Conservation (phyloP, 2,113 vertebrate species). For the Petromus typicus region DNA sequence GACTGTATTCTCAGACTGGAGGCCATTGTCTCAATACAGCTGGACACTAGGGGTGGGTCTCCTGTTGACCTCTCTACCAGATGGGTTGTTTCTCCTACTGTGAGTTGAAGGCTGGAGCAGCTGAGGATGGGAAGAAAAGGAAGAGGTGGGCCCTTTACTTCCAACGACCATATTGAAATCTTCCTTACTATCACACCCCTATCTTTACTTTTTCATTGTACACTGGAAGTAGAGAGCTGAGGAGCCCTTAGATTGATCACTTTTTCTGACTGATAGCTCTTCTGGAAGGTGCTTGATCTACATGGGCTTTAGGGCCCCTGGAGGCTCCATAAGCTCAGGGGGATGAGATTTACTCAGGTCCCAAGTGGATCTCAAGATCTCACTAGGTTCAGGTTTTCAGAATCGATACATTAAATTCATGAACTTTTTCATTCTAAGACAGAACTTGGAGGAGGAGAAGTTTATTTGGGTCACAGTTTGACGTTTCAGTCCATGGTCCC, state of each 20-base stretch:
- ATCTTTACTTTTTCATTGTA: background rate
- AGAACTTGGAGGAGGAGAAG: background rate
- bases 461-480: background rate
- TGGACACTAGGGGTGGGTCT: background rate
- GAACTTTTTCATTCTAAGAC: background rate
- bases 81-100: background rate
- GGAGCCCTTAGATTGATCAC: background rate
- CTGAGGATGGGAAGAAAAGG: background rate
- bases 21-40: fast-evolving
- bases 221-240: background rate
- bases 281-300: background rate
- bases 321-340: background rate
- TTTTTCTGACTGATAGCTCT: background rate
- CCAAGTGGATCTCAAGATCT: background rate
- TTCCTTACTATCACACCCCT: background rate
- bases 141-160: background rate
- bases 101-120: background rate
- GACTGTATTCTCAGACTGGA: background rate
- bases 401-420: background rate
- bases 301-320: background rate
- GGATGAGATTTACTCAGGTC: background rate
- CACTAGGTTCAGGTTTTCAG: background rate
- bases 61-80: background rate
- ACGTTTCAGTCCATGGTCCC: background rate
- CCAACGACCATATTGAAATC: background rate